phyloP scores from a whole-genome alignment of 2,888 invertebrate genomes.

The Chrysodeixis includens region DNA sequence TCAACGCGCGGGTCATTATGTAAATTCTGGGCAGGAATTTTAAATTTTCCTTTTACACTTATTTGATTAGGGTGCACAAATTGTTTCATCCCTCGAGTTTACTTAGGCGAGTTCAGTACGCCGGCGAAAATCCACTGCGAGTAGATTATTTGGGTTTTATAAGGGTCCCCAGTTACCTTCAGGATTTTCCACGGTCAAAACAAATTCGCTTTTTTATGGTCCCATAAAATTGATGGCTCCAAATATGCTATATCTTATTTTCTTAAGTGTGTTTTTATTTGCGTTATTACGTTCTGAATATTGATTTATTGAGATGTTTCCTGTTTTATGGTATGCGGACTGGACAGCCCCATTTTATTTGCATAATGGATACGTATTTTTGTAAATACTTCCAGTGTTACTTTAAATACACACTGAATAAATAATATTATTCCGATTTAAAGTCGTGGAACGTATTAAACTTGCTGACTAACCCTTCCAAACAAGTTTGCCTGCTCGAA shows the following conservation, averaged over 20 bases:
- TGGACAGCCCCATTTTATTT: constrained; percentile 24
- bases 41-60: constrained; percentile 78
- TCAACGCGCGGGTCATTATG: constrained; percentile 73
- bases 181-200: constrained; percentile 58
- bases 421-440: constrained; percentile 14
- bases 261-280: constrained; percentile 54
- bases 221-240: constrained; percentile 52
- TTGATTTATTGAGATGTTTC: constrained; percentile 53
- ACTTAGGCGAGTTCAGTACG: constrained; percentile 65
- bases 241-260: constrained; percentile 54
- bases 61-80: constrained; percentile 83
- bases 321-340: constrained; percentile 36
- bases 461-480: constrained; percentile 22
- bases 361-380: constrained; percentile 9
- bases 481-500: constrained; percentile 17
- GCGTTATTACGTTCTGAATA: constrained; percentile 49
- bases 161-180: constrained; percentile 54
- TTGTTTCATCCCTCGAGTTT: constrained; percentile 78
- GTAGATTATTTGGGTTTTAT: constrained; percentile 65
- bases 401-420: not conserved
- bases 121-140: constrained; percentile 59
- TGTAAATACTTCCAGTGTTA: not conserved
- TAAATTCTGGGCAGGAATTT: constrained; percentile 76
- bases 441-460: constrained; percentile 16
- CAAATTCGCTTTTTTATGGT: constrained; percentile 56